Base-by-base conservation (phyloP, 1,140 invertebrate species). In the Diorhabda carinulata region DNA sequence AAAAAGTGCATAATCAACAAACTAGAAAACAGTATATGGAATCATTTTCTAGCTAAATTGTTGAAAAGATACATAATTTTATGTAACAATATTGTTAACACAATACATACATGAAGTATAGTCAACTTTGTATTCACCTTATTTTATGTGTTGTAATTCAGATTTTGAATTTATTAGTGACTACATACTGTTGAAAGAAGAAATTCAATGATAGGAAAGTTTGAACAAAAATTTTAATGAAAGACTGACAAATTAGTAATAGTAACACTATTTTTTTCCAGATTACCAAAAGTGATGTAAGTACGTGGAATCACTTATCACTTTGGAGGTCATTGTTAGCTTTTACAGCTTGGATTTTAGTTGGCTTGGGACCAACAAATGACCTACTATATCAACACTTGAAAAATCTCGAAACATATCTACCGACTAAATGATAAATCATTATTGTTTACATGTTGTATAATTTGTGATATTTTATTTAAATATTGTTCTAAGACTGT, bases 271-370 rank as follows among this genome's bases (percentile, higher is more conserved):
- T 4, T n/a, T 52, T 52, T 67, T 78, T 74, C 70, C 60, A 80
- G 80, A 75, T 81, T 45, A 78, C 74, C 2, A 66, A 61, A 47
- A 64, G 57, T 8, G 78, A 81, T 65, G 61, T 80, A 40, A 72
- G 70, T 40, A 72, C 73, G 9, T 81, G 80, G 80, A 80, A 77
- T 61, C 76, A 79, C 61, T 62, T 81, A 66, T 81, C 80, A 5
- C 66, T 80, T 7, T 79, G 78, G 75, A 72, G 79, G 58, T 72
- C 78, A 3, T 69, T 79, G 43, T 68, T 80, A 41, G 80, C 78
- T 8, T 77, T 81, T 60, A 67, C 76, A 6, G 78, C 77, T 52
- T 81, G 79, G 80, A 74, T 82, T 5, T 69, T 82, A 56, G 70
- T 81, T 7, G 78, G 77, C 0, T 70, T 80, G 40, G 70, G 71